phyloP scores from a whole-genome alignment of 2,113 vertebrate species.

The Melanerpes formicivorus region DNA sequence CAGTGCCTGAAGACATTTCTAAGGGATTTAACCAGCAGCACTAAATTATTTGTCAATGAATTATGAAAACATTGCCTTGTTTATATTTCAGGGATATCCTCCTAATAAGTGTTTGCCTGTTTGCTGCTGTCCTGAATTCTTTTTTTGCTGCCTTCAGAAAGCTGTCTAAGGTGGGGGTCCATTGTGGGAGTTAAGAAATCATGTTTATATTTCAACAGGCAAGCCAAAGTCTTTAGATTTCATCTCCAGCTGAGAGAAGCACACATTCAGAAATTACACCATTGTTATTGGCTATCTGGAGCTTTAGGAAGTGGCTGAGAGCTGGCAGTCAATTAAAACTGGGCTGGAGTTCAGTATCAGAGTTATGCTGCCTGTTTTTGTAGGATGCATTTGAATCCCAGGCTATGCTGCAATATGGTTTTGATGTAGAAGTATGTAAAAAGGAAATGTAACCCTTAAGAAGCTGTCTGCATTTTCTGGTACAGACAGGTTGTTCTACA shows the following conservation, averaged over 20 bases:
- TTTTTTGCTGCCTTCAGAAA: slow-evolving; percentile 3
- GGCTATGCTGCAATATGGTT: slow-evolving; percentile 73
- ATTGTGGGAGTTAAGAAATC: slow-evolving; percentile 48
- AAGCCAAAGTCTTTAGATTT: slow-evolving; percentile 62
- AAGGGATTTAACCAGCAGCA: slow-evolving; percentile 51
- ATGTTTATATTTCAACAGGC: slow-evolving; percentile 68
- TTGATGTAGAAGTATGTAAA: slow-evolving; percentile 80
- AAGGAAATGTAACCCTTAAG: slow-evolving; percentile 77
- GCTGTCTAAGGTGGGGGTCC: slow-evolving; percentile 50
- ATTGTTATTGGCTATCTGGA: slow-evolving; percentile 71
- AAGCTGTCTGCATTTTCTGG: slow-evolving; percentile 73
- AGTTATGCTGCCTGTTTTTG: slow-evolving; percentile 76
- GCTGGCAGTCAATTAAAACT: slow-evolving; percentile 80
- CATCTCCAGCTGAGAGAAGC: slow-evolving; percentile 57
- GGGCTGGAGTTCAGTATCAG: slow-evolving; percentile 75
- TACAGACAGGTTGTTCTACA: slow-evolving; percentile 32
- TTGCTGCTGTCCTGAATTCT: not conserved
- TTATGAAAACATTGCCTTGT: slow-evolving; percentile 59
- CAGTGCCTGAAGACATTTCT: slow-evolving; percentile 49
- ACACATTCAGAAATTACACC: slow-evolving; percentile 69
- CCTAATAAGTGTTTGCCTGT: slow-evolving; percentile 37
- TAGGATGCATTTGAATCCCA: slow-evolving; percentile 66
- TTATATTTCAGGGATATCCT: slow-evolving; percentile 51
- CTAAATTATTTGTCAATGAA: slow-evolving; percentile 66
- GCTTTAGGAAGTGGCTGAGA: slow-evolving; percentile 74